phyloP scores from a whole-genome alignment of 1,140 invertebrate genomes.

The Plutomurus gul region DNA sequence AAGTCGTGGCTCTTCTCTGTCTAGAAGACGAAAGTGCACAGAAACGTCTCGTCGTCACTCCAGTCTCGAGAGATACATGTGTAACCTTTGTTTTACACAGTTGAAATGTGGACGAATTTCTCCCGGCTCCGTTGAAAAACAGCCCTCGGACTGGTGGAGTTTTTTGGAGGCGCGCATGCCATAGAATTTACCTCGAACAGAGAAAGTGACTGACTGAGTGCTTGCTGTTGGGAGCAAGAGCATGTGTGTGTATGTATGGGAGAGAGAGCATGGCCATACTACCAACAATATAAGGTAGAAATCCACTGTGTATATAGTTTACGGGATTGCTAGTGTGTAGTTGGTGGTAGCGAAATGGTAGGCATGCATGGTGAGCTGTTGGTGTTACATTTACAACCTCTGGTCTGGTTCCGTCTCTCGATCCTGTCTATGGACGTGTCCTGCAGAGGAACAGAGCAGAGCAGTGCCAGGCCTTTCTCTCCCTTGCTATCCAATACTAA shows the following conservation, averaged over 20 bases:
- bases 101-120: constrained; percentile 42
- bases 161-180: constrained; percentile 17
- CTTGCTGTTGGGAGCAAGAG: no score
- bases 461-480: neutral
- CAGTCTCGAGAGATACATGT: constrained; percentile 38
- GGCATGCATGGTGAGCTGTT: neutral
- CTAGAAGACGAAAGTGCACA: neutral
- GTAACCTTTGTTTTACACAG: constrained; percentile 44
- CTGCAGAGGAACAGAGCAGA: neutral
- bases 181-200: neutral
- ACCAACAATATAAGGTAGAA: neutral
- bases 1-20: neutral
- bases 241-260: neutral
- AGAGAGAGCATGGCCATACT: neutral
- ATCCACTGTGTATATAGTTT: no score
- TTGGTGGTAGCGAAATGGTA: neutral
- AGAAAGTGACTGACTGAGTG: neutral
- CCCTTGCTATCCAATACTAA: neutral
- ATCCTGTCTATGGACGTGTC: neutral
- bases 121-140: constrained; percentile 33
- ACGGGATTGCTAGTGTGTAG: neutral
- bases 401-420: neutral
- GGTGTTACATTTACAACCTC: neutral
- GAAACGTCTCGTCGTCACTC: constrained; percentile 3
- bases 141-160: constrained; percentile 11